Percentiles rank a stretch among this genome's conserved stretches.
These are phyloP conservation scores for Oeneis ivallda DNA, from an alignment of 2,888 invertebrate genomes.

Conservation along the genomic window DNA sequence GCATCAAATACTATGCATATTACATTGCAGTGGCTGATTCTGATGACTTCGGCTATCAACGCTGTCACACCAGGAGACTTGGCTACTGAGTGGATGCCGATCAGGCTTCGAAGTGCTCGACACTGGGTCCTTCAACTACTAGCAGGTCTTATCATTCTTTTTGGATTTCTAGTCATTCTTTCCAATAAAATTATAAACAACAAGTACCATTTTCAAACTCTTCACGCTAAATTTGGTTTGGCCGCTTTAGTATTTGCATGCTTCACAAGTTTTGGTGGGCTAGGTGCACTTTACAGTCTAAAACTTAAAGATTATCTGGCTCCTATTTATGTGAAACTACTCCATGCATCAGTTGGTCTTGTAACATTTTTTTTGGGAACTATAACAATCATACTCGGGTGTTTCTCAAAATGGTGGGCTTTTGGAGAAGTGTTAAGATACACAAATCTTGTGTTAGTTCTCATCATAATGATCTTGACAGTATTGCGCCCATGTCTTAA, in stretches of 20 bases:
- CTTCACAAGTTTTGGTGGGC: conserved; percentile 69
- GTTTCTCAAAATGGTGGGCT: conserved; percentile 69
- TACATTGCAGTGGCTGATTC: conserved; percentile 70
- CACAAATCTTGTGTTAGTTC: conserved; percentile 57
- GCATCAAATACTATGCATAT: background rate
- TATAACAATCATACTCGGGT: conserved; percentile 65
- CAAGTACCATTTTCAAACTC: conserved; percentile 62
- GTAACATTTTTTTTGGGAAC: conserved; percentile 68
- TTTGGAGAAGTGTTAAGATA: conserved; percentile 67
- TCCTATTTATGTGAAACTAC: conserved; percentile 71
- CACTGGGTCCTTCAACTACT: conserved; percentile 75
- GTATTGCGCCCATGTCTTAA: conserved; percentile 70
- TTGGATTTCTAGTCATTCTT: conserved; percentile 69
- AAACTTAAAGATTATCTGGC: conserved; percentile 71
- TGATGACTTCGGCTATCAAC: conserved; percentile 76
- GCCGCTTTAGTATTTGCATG: conserved; percentile 65
- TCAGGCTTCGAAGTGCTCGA: conserved; percentile 70
- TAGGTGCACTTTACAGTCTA: conserved; percentile 70
- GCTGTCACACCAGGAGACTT: conserved; percentile 74
- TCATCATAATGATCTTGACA: conserved; percentile 65
- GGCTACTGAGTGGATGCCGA: conserved; percentile 79
- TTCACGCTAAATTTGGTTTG: conserved; percentile 74
- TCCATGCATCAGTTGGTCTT: conserved; percentile 70
- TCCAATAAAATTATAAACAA: conserved; percentile 65
- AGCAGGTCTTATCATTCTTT: conserved; percentile 54